Percentiles rank a stretch among this genome's conserved stretches.
These are phyloP conservation scores for Hemithea aestivaria DNA, from an alignment of 2,888 invertebrate species.

Conservation along the genomic window DNA sequence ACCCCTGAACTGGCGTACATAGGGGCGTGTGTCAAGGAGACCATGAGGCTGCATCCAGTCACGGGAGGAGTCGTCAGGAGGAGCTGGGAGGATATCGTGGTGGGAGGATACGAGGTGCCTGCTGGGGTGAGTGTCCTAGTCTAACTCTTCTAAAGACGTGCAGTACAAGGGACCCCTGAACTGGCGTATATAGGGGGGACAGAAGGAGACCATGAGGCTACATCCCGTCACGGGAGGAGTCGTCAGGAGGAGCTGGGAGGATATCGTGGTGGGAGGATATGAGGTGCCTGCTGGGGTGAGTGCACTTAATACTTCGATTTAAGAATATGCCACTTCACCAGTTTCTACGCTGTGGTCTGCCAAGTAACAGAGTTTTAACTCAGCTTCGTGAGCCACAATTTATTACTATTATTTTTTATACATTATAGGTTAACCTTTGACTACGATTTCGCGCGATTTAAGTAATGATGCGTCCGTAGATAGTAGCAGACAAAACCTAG, in stretches of 20 bases:
- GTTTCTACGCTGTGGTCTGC: no score
- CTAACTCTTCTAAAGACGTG: no score
- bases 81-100: constrained; percentile 43
- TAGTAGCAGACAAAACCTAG: no score
- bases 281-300: constrained; percentile 66
- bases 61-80: constrained; percentile 66
- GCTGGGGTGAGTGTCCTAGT: constrained; percentile 68
- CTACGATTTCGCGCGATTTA: no score
- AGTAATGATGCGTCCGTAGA: no score
- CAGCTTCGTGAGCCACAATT: no score
- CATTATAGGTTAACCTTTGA: no score
- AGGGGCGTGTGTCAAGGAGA: constrained; percentile 53
- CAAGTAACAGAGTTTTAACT: no score
- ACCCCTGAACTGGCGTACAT: constrained; percentile 49
- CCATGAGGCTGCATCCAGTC: constrained; percentile 61
- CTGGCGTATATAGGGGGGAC: constrained; percentile 56
- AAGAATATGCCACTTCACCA: no score
- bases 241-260: constrained; percentile 51
- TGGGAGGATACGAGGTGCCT: constrained; percentile 65
- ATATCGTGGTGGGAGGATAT: constrained; percentile 56
- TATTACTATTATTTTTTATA: no score
- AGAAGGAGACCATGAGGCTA: constrained; percentile 56
- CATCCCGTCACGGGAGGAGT: constrained; percentile 68
- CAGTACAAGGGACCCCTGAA: constrained; percentile 33
- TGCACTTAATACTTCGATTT: no score